These are phyloP conservation scores for Tragelaphus oryx DNA, from an alignment of 2,797 vertebrate species.

Conservation along the genomic window DNA sequence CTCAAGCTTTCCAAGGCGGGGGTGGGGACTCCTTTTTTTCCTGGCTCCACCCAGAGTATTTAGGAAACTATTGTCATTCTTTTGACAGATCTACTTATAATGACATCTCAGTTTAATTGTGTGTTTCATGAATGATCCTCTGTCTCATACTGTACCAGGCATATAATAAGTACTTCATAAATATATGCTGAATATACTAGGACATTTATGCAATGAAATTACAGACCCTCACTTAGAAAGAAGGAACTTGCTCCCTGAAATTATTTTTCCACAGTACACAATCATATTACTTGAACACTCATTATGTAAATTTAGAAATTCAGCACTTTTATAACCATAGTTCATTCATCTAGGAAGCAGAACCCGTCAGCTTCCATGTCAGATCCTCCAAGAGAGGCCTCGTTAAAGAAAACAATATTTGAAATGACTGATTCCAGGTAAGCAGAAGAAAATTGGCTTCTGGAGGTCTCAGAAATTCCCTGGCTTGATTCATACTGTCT, in stretches of 20 bases:
- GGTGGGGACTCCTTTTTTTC: background rate
- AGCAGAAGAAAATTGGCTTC: background rate
- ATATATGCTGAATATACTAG: background rate
- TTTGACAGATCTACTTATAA: background rate
- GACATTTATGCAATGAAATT: slow-evolving; percentile 2
- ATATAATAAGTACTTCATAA: slow-evolving; percentile 7
- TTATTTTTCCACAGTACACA: background rate
- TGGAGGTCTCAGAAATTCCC: background rate
- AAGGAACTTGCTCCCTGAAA: background rate
- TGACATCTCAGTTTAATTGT: background rate
- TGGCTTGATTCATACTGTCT: background rate
- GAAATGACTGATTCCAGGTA: background rate
- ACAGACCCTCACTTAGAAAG: background rate
- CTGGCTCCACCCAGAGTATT: background rate
- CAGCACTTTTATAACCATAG: background rate
- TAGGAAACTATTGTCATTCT: background rate
- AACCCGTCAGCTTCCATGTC: background rate
- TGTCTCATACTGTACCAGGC: background rate
- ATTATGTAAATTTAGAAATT: slow-evolving; percentile 31
- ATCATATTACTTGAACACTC: background rate
- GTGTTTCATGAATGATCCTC: background rate
- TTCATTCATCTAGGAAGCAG: background rate
- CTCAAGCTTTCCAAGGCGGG: background rate
- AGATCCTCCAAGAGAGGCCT: background rate
- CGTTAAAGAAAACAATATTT: background rate